phyloP scores from a whole-genome alignment of 2,113 vertebrate species.

The Sitta europaea region DNA sequence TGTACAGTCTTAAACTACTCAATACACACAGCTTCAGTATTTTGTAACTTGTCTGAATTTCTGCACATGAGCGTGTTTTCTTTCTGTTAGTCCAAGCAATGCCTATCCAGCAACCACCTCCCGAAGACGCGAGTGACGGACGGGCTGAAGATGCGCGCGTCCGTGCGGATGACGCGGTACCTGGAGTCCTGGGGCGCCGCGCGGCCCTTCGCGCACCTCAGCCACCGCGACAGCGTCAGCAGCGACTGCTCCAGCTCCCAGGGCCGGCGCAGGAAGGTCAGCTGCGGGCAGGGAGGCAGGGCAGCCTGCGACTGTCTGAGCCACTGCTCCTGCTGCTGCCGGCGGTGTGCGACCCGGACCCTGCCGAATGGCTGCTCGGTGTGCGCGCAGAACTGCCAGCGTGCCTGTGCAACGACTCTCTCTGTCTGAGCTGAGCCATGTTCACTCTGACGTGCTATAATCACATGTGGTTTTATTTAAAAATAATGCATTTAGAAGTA shows the following conservation, averaged over 20 bases:
- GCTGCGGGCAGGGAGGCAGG: background rate
- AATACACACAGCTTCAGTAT: background rate
- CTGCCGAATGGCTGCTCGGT: no score
- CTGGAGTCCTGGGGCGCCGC: slow-evolving; percentile 97
- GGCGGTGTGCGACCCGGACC: background rate
- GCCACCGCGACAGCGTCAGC: slow-evolving; percentile 84
- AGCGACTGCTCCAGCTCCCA: slow-evolving; percentile 75
- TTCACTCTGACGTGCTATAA: no score
- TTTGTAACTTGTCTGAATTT: background rate
- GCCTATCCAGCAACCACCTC: slow-evolving; percentile 66
- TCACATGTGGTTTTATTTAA: no score
- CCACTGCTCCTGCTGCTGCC: no score
- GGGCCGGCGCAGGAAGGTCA: slow-evolving; percentile 81
- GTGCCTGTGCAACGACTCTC: no score
- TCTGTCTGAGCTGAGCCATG: no score
- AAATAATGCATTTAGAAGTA: no score
- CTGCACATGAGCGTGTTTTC: background rate
- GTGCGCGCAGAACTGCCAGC: fast-evolving
- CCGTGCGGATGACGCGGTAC: slow-evolving; percentile 94
- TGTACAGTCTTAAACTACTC: background rate
- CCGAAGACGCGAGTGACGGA: slow-evolving; percentile 83
- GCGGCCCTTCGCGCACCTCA: slow-evolving; percentile 93
- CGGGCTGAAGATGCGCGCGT: slow-evolving; percentile 92
- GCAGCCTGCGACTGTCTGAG: fast-evolving
- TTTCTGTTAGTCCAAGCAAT: slow-evolving; percentile 82